Evolutionary conservation across 2,113 vertebrate species (phyloP).

Genomic region (Siniperca chuatsi): DNA sequence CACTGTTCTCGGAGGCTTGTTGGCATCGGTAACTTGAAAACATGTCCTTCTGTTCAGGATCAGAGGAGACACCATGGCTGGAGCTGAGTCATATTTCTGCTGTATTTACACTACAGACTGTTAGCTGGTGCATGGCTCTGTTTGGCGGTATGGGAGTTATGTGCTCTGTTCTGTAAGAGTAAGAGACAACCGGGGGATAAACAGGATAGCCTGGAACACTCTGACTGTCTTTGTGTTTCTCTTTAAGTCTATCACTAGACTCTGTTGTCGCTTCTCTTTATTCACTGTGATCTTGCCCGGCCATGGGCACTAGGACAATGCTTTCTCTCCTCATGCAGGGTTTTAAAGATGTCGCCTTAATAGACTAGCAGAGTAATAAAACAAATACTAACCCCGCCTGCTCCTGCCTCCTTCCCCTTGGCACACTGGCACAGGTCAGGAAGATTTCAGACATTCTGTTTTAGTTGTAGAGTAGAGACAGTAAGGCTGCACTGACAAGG

Average conservation of each 20-base stretch:
- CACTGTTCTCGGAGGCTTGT: slow-evolving; percentile 58
- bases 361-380: slow-evolving; percentile 52
- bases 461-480: slow-evolving; percentile 46
- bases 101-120: slow-evolving; percentile 75
- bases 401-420: slow-evolving; percentile 30
- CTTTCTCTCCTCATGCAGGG: slow-evolving; percentile 14
- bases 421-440: slow-evolving; percentile 26
- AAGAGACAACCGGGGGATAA: slow-evolving; percentile 66
- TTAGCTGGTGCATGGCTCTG: slow-evolving; percentile 49
- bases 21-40: slow-evolving; percentile 68
- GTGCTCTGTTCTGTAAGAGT: slow-evolving; percentile 62
- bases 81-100: slow-evolving; percentile 61
- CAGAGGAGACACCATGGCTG: slow-evolving; percentile 67
- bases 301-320: slow-evolving; percentile 29
- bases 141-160: slow-evolving; percentile 68
- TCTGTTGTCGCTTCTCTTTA: slow-evolving; percentile 54
- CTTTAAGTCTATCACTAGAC: slow-evolving; percentile 34
- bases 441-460: slow-evolving; percentile 35
- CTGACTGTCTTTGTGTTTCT: slow-evolving; percentile 54
- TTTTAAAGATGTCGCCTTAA: slow-evolving; percentile 43
- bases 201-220: slow-evolving; percentile 71
- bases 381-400: slow-evolving; percentile 41
- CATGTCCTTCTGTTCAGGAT: slow-evolving; percentile 76
- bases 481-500: slow-evolving; percentile 73
- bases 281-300: slow-evolving; percentile 53